A percentile compares a stretch with the other conserved stretches of the same genome.
Evolutionary conservation across 1,140 invertebrate species (phyloP).

Genomic region (Drosophila albomicans): DNA sequence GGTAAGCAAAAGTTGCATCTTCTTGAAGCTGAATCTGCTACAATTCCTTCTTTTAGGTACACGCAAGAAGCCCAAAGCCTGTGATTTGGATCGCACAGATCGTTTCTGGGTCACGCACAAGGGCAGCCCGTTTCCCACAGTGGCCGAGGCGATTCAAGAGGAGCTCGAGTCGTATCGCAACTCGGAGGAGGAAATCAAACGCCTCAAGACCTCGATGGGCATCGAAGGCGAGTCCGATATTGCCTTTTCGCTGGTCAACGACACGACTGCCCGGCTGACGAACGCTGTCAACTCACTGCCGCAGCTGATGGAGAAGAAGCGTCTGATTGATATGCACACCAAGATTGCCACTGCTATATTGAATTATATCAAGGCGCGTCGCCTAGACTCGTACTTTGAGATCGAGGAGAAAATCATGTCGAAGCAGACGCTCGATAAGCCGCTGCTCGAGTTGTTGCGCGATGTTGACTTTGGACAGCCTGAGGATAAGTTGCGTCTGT

Average conservation of each 20-base stretch:
- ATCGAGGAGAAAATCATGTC: slow-evolving; percentile 99
- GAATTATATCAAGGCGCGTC: slow-evolving; percentile 93
- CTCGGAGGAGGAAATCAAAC: slow-evolving; percentile 98
- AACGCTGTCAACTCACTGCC: slow-evolving; percentile 98
- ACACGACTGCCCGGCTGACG: slow-evolving; percentile 97
- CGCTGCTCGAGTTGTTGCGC: slow-evolving; percentile 92
- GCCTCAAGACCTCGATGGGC: slow-evolving; percentile 96
- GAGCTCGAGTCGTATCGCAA: slow-evolving; percentile 97
- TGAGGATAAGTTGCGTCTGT: slow-evolving; percentile 97
- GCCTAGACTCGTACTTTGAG: slow-evolving; percentile 98
- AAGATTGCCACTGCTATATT: slow-evolving; percentile 98
- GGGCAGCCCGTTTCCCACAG: slow-evolving; percentile 98
- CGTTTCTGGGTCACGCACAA: slow-evolving; percentile 97
- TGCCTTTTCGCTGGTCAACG: slow-evolving; percentile 93
- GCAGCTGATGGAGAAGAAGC: slow-evolving; percentile 98
- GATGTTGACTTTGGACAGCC: slow-evolving; percentile 94
- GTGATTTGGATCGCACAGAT: slow-evolving; percentile 95
- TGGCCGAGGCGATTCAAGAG: slow-evolving; percentile 99
- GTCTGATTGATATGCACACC: slow-evolving; percentile 99
- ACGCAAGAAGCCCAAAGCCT: slow-evolving; percentile 92
- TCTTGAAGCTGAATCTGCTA: background rate
- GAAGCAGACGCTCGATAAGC: slow-evolving; percentile 90
- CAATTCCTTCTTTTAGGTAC: slow-evolving; percentile 85
- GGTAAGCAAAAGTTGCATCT: slow-evolving; percentile 13
- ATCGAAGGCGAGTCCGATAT: slow-evolving; percentile 91